Evolutionary conservation across 53 echinoderm and acorn worm genomes (phyloP), one percentile per base, ranked within the genome.

Genomic region (Stichopus horrens): DNA sequence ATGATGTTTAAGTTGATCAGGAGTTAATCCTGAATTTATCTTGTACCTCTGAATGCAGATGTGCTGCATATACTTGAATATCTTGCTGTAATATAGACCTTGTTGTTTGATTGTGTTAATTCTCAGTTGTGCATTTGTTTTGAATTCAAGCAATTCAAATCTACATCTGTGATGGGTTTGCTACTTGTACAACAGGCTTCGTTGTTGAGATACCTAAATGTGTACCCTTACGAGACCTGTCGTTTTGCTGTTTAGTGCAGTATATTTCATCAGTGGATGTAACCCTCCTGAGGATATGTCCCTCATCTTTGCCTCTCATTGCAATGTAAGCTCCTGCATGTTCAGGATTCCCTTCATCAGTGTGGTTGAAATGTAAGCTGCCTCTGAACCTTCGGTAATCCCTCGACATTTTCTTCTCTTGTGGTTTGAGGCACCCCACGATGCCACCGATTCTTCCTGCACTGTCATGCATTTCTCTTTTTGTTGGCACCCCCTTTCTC

Each of bases 371-470:
- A 79, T 14, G 79, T 53, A 55, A 79, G 37, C 37, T 37, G 79
- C 53, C 79, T n/a, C 4, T 18, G n/a, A 79, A 79, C 79, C 79
- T 79, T 79, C 79, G 54, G 53, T 54, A 79, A 79, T 79, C 79
- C 52, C 79, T 7, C 4, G 79, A 37, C 37, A 13, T 63, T 63
- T 63, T 10, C 10, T 10, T 63, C 14, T 63, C 55, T 19, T 19
- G 5, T 8, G 55, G 79, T 10, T 55, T 19, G 14, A 19, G 79
- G 52, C 56, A 79, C 79, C 79, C 79, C 79, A 53, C 79, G 16
- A 55, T 63, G 63, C 5, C 63, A 7, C 16, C 16, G 4, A 63
- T 63, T 63, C 63, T 63, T 63, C 63, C 63, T 63, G 63, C 16
- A 37, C 16, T 63, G 16, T 63, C 16, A 10, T 63, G 16, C 63